phyloP scores from a whole-genome alignment of 2,113 vertebrate genomes.

The Serinus canaria region DNA sequence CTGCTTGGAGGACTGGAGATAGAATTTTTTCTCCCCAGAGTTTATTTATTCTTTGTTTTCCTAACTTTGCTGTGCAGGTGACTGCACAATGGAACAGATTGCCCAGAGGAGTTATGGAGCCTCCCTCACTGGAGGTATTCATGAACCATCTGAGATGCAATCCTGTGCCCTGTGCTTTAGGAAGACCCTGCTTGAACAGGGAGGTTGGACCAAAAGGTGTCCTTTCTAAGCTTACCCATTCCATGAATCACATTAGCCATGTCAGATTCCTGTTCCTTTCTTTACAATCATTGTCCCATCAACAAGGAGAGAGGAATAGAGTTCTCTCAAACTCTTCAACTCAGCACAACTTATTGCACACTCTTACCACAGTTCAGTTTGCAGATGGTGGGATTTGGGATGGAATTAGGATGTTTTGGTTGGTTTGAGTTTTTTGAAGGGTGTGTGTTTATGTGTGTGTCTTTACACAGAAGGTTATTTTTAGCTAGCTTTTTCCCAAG shows the following conservation, averaged over 20 bases:
- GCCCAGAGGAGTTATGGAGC: not conserved
- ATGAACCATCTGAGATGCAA: not conserved
- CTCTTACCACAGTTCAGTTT: not conserved
- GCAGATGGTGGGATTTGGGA: not conserved
- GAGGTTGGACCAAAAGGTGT: not conserved
- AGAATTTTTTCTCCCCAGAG: no score
- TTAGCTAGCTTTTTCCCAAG: not conserved
- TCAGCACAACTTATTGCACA: not conserved
- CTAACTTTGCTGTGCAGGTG: not conserved
- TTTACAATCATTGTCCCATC: not conserved
- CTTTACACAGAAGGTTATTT: not conserved
- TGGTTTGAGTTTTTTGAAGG: not conserved
- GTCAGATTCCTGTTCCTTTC: not conserved
- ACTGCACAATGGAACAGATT: not conserved
- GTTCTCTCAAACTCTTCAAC: not conserved
- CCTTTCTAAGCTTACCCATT: not conserved
- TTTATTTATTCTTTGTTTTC: not conserved
- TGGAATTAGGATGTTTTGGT: not conserved
- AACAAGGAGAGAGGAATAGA: not conserved
- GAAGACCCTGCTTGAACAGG: not conserved
- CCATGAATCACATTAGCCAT: not conserved
- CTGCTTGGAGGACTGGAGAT: not conserved
- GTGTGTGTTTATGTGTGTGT: not conserved
- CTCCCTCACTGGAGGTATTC: not conserved
- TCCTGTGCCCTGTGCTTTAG: not conserved